Evolutionary conservation across 2,113 vertebrate species (phyloP).

Genomic region (Pogona vitticeps): DNA sequence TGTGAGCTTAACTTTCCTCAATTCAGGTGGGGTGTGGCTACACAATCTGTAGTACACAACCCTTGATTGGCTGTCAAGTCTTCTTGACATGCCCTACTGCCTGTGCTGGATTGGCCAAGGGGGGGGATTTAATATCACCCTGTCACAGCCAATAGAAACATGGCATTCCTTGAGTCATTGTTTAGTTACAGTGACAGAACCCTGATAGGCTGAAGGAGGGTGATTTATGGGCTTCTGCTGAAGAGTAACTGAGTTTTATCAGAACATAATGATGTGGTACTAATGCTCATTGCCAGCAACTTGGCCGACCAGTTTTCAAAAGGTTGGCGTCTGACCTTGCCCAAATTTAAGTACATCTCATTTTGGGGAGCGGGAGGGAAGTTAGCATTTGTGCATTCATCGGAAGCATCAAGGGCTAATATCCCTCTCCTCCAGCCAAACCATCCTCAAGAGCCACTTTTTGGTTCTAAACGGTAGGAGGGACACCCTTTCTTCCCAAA

Average conservation of each 20-base stretch:
- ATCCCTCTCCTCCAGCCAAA: background rate
- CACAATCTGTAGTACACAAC: background rate
- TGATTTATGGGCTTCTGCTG: constrained; percentile 86
- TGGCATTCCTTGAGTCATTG: constrained; percentile 71
- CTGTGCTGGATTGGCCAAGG: constrained; percentile 76
- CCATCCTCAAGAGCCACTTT: background rate
- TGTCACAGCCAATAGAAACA: constrained; percentile 85
- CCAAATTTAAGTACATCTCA: constrained; percentile 24
- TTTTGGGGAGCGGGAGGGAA: background rate
- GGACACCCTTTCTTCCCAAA: no score
- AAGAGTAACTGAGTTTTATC: constrained; percentile 83
- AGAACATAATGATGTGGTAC: constrained; percentile 83
- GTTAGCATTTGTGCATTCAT: background rate
- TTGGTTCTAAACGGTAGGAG: no score
- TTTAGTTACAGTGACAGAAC: constrained; percentile 88
- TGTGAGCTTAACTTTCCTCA: no score
- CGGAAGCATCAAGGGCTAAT: background rate
- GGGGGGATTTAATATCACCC: constrained; percentile 84
- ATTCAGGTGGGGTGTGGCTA: fast-evolving
- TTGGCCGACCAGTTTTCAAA: constrained; percentile 27
- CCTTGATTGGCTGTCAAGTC: constrained; percentile 74
- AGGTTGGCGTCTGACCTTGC: constrained; percentile 43
- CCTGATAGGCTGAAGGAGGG: constrained; percentile 80
- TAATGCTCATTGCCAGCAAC: constrained; percentile 67
- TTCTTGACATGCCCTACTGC: constrained; percentile 77